Evolutionary conservation across 2,797 vertebrate genomes (phyloP).

Genomic region (Hoplostethus mediterraneus): DNA sequence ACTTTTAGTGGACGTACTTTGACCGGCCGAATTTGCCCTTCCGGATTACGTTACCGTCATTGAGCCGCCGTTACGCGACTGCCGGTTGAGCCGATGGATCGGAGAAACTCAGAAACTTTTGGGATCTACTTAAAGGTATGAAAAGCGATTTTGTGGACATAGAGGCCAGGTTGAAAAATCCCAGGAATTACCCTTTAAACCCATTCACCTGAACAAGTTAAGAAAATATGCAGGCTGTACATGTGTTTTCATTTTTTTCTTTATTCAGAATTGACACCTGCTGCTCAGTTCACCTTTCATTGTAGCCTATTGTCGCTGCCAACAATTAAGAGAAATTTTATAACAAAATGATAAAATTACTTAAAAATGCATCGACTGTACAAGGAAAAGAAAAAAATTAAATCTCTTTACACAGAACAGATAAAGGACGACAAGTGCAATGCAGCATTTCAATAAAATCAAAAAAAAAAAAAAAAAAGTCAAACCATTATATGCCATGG

Average conservation of each 20-base stretch:
- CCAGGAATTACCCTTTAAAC: too few species aligned
- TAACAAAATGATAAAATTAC: conserved; percentile 47
- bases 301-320: conserved; percentile 40
- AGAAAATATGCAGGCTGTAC: conserved; percentile 6
- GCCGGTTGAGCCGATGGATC: too few species aligned
- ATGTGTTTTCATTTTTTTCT: conserved; percentile 32
- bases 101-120: too few species aligned
- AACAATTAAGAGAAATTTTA: conserved; percentile 54
- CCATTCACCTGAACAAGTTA: neutral
- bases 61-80: too few species aligned
- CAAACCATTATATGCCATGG: conserved; percentile 11
- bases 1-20: too few species aligned
- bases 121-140: too few species aligned
- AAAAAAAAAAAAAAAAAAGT: conserved; percentile 38
- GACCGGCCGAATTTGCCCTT: too few species aligned
- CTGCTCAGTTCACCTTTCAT: conserved; percentile 56
- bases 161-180: too few species aligned
- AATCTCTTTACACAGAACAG: conserved; percentile 51
- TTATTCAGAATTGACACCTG: conserved; percentile 72
- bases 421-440: conserved; percentile 58
- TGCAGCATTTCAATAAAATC: conserved; percentile 57
- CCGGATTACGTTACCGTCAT: too few species aligned
- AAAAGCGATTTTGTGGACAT: too few species aligned
- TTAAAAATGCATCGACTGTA: conserved; percentile 64
- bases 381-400: conserved; percentile 55